A percentile compares a stretch with the other conserved stretches of the same genome.
These are phyloP conservation scores for Amorpha juglandis DNA, from an alignment of 2,888 invertebrate genomes.

Conservation along the genomic window DNA sequence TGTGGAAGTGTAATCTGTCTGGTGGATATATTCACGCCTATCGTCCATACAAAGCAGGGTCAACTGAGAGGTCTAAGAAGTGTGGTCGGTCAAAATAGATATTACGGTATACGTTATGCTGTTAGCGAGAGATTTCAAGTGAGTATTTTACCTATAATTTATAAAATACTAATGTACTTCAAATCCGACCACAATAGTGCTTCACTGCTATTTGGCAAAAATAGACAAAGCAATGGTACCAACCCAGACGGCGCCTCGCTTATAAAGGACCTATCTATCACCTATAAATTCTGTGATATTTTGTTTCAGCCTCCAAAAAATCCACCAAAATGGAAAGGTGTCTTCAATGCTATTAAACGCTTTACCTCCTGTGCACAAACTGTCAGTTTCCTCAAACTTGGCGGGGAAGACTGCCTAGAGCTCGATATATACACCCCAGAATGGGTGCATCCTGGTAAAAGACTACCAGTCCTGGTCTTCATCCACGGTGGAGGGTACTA, in stretches of 20 bases:
- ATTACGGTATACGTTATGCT: conserved; percentile 74
- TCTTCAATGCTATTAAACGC: conserved; percentile 58
- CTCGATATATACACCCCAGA: conserved; percentile 70
- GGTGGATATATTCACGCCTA: conserved; percentile 50
- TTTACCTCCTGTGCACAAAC: conserved; percentile 63
- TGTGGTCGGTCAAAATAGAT: conserved; percentile 62
- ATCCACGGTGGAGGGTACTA: conserved; percentile 76
- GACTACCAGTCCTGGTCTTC: conserved; percentile 69
- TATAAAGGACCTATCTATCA: too few relatives aligned
- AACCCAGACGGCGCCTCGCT: too few relatives aligned
- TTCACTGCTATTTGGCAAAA: too few relatives aligned
- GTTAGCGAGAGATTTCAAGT: conserved; percentile 68
- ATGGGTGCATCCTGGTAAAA: conserved; percentile 37
- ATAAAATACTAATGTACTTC: neutral
- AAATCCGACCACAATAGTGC: too few relatives aligned
- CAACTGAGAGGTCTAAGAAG: conserved; percentile 61
- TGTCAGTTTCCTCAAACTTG: conserved; percentile 53
- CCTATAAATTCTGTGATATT: neutral
- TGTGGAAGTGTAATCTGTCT: conserved; percentile 18
- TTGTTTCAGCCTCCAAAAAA: conserved; percentile 60
- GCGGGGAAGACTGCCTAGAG: conserved; percentile 67
- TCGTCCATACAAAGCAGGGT: conserved; percentile 61
- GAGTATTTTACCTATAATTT: conserved; percentile 42
- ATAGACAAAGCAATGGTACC: too few relatives aligned
- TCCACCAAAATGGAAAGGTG: conserved; percentile 60